phyloP scores from a whole-genome alignment of 2,888 invertebrate species.

The Chloroclysta siterata region DNA sequence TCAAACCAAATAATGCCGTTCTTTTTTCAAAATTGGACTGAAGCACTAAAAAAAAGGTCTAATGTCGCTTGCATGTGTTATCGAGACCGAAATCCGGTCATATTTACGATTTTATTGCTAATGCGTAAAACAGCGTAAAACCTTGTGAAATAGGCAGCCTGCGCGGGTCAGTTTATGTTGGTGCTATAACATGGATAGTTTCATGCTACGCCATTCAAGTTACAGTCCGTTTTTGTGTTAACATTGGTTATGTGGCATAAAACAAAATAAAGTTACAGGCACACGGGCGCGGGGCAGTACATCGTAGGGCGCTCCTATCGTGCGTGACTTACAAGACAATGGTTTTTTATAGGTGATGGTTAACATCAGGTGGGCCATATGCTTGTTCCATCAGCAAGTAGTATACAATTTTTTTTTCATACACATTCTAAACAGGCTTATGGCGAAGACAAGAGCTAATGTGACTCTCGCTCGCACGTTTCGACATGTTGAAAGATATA shows the following conservation, averaged over 20 bases:
- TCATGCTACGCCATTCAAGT: not conserved
- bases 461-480: too few relatives aligned
- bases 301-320: too few relatives aligned
- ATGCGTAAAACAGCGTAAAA: slow-evolving; percentile 25
- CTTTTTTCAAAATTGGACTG: not conserved
- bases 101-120: slow-evolving; percentile 34
- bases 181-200: slow-evolving; percentile 19
- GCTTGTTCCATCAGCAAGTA: too few relatives aligned
- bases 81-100: slow-evolving; percentile 25
- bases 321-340: too few relatives aligned
- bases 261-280: too few relatives aligned
- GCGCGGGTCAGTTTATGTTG: slow-evolving; percentile 26
- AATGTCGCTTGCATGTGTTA: slow-evolving; percentile 22
- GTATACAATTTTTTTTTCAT: too few relatives aligned
- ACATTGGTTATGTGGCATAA: slow-evolving; percentile 3
- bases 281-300: too few relatives aligned
- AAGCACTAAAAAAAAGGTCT: slow-evolving; percentile 38
- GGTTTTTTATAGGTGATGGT: too few relatives aligned
- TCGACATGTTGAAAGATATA: too few relatives aligned
- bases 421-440: too few relatives aligned
- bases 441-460: too few relatives aligned
- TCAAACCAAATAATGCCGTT: not conserved
- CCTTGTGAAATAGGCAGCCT: slow-evolving; percentile 25
- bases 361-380: too few relatives aligned
- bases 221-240: slow-evolving; percentile 7